These are phyloP conservation scores for Drosophila suzukii DNA, from an alignment of 1,140 invertebrate genomes.

Conservation along the genomic window DNA sequence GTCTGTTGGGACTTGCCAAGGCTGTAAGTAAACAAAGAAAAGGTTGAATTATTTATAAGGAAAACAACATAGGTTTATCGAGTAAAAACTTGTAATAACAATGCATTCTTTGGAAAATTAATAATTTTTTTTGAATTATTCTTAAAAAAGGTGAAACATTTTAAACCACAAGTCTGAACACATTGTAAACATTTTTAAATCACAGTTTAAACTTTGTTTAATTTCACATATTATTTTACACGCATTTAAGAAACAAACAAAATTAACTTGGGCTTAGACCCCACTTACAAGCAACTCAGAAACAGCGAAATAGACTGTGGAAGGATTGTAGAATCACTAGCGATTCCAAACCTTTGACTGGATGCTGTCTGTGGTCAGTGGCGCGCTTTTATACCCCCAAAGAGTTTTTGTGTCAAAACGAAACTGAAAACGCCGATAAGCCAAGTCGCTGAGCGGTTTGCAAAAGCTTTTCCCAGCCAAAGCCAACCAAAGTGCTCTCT, in stretches of 20 bases:
- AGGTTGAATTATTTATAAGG: slow-evolving; percentile 22
- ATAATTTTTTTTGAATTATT: not conserved
- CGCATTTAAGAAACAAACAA: slow-evolving; percentile 10
- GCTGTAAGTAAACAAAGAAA: slow-evolving; percentile 68
- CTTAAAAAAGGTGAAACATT: not conserved
- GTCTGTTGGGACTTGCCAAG: slow-evolving; percentile 62
- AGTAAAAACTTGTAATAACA: not conserved
- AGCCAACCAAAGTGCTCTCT: slow-evolving; percentile 29
- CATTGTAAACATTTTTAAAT: not conserved
- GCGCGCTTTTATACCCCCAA: slow-evolving; percentile 87
- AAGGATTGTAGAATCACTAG: slow-evolving; percentile 84
- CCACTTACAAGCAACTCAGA: slow-evolving; percentile 72
- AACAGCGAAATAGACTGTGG: slow-evolving; percentile 58
- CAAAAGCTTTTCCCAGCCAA: slow-evolving; percentile 60
- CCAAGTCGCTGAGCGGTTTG: slow-evolving; percentile 46
- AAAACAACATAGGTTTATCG: slow-evolving; percentile 12
- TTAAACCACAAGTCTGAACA: slow-evolving; percentile 6
- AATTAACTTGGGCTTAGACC: slow-evolving; percentile 15
- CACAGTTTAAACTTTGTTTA: slow-evolving; percentile 7
- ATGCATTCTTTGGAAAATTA: not conserved
- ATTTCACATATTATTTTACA: slow-evolving; percentile 9
- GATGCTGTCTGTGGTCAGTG: slow-evolving; percentile 87
- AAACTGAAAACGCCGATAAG: slow-evolving; percentile 74
- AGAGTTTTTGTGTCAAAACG: slow-evolving; percentile 85
- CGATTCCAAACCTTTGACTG: slow-evolving; percentile 87